Evolutionary conservation across 2,888 invertebrate species (phyloP), one percentile per base, ranked within the genome.

Genomic region (Pseudoips prasinana): DNA sequence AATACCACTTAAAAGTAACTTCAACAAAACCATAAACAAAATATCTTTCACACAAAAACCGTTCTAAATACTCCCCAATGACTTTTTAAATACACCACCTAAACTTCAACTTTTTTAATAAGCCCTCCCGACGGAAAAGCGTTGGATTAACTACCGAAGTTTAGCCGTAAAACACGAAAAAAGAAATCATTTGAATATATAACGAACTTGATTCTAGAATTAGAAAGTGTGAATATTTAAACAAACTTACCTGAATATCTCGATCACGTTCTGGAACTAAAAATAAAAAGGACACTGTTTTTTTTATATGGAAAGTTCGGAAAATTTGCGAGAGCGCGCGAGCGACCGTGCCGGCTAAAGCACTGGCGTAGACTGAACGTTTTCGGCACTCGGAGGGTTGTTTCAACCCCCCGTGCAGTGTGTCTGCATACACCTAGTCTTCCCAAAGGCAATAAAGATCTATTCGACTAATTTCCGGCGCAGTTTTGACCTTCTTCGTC

Each of bases 81-180:
- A 56, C 65, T 69, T 62, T 73, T 75, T 67, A 71, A 73, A 71
- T 60, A 65, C 51, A 42, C 59, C 54, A 58, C 39, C 58, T 46
- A 54, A 69, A 59, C 63, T 66, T 59, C 29, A 76, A 82, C 79
- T 81, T 83, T 82, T 83, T 80, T 81, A 81, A 82, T 83, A 80
- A 75, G 61, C 64, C 64, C 39, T 47, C 62, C 48, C 46, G 28
- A 38, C 40, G 54, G 60, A 49, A 58, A 62, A 50, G 42, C 58
- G 32, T 43, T 48, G 64, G 68, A 73, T 74, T 76, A 77, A 79
- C 69, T 62, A 67, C 61, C 51, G 24, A 81, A 79, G 67, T 81
- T 79, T 53, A 45, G 42, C 58, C 58, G 58, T 75, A 71, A 73
- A 74, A 69, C 53, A 59, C 32, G 30, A 46, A 56, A 65, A 67